Evolutionary conservation across 2,888 invertebrate genomes (phyloP).

Genomic region (Pheosia tremula): DNA sequence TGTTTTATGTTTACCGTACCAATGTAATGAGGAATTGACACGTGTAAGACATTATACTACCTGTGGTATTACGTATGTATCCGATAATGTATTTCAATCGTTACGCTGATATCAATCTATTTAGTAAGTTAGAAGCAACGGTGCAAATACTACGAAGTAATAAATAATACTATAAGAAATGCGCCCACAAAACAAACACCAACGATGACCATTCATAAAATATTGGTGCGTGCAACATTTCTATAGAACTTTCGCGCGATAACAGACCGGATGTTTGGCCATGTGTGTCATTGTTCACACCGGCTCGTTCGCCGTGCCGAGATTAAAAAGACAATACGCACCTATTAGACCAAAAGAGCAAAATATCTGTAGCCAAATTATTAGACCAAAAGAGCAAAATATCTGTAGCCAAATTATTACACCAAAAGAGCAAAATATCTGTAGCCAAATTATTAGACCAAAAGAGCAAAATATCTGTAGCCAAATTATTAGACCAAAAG

Average conservation of each 20-base stretch:
- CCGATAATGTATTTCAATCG: background rate
- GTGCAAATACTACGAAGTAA: background rate
- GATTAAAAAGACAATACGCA: slow-evolving; percentile 36
- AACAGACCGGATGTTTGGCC: slow-evolving; percentile 76
- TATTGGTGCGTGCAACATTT: slow-evolving; percentile 56
- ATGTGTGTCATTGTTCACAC: slow-evolving; percentile 71
- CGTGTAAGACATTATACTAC: background rate
- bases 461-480: slow-evolving; percentile 19
- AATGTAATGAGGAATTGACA: background rate
- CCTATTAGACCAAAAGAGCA: slow-evolving; percentile 32
- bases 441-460: slow-evolving; percentile 29
- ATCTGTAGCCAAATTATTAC: slow-evolving; percentile 27
- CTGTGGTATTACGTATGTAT: background rate
- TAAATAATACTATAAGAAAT: slow-evolving; percentile 26
- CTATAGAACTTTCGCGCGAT: slow-evolving; percentile 68
- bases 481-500: slow-evolving; percentile 33
- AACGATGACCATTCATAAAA: slow-evolving; percentile 58
- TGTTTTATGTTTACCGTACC: slow-evolving; percentile 14
- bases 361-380: slow-evolving; percentile 13
- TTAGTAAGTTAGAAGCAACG: background rate
- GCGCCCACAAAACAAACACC: slow-evolving; percentile 40
- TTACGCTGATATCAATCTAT: background rate
- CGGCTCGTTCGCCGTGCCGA: slow-evolving; percentile 46
- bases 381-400: slow-evolving; percentile 24
- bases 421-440: slow-evolving; percentile 22